phyloP scores from a whole-genome alignment of 1,140 invertebrate species.

The Heliconius himera region DNA sequence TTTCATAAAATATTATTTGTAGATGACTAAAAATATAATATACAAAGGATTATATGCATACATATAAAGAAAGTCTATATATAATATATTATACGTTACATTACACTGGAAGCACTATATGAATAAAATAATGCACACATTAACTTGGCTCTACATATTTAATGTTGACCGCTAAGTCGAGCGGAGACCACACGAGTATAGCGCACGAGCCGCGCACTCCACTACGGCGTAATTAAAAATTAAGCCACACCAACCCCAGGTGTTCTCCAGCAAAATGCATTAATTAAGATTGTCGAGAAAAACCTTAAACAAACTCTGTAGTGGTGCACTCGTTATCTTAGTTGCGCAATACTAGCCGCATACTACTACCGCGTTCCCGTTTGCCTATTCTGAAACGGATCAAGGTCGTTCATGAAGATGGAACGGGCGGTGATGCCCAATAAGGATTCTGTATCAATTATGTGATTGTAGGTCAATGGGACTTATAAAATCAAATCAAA shows the following conservation, averaged over 20 bases:
- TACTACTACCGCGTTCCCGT: conserved; percentile 20
- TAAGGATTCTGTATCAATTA: too few species aligned
- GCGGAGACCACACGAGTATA: conserved; percentile 7
- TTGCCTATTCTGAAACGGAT: conserved; percentile 22
- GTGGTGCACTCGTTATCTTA: conserved; percentile 58
- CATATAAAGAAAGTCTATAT: too few species aligned
- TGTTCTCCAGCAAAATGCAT: conserved; percentile 68
- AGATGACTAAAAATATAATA: not conserved
- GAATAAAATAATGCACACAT: conserved; percentile 11
- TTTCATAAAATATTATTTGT: conserved; percentile 2
- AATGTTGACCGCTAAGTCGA: conserved; percentile 27
- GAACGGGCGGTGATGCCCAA: not conserved
- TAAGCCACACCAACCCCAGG: conserved; percentile 55
- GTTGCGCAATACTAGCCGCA: conserved; percentile 42
- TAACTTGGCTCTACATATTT: conserved; percentile 11
- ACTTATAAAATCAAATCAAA: too few species aligned
- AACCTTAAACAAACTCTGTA: conserved; percentile 59
- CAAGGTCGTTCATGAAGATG: conserved; percentile 13
- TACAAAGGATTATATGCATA: not conserved
- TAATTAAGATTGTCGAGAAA: conserved; percentile 66
- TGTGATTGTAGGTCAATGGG: too few species aligned
- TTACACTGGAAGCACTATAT: not conserved
- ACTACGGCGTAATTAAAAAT: conserved; percentile 63
- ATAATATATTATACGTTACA: not conserved
- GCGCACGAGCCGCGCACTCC: conserved; percentile 37